These are phyloP conservation scores for Crocodylus rhombifer DNA, from an alignment of 2,797 vertebrate species.

Conservation along the genomic window DNA sequence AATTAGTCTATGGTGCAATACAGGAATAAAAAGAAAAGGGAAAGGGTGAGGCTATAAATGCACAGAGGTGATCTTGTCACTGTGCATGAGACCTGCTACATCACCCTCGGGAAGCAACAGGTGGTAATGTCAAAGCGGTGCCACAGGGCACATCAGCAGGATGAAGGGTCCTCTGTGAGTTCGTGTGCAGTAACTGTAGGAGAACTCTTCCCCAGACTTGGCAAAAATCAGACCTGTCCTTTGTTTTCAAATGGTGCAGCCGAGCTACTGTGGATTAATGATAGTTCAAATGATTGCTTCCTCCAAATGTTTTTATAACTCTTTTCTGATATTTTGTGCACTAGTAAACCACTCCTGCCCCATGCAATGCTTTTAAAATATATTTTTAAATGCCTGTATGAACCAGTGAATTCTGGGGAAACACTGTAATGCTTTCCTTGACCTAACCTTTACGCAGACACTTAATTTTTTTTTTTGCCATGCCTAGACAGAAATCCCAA, in stretches of 20 bases:
- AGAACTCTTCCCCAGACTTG: background rate
- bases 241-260: constrained; percentile 57
- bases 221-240: constrained; percentile 55
- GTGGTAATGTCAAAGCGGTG: background rate
- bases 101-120: background rate
- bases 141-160: background rate
- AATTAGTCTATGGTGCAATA: constrained; percentile 32
- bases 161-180: constrained; percentile 26
- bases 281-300: constrained; percentile 27
- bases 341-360: constrained; percentile 26
- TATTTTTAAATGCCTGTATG: constrained; percentile 57
- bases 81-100: background rate
- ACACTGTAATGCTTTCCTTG: constrained; percentile 61
- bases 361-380: background rate
- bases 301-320: background rate
- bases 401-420: background rate
- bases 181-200: constrained; percentile 43
- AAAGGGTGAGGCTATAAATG: background rate
- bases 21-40: background rate
- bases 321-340: constrained; percentile 9
- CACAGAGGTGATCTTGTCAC: background rate
- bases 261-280: constrained; percentile 29
- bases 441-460: constrained; percentile 77
- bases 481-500: constrained; percentile 78
- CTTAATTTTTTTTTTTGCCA: constrained; percentile 78